Percentiles rank a stretch among this genome's conserved stretches.
phyloP scores from a whole-genome alignment of 2,888 invertebrate species.

The Callinectes sapidus region DNA sequence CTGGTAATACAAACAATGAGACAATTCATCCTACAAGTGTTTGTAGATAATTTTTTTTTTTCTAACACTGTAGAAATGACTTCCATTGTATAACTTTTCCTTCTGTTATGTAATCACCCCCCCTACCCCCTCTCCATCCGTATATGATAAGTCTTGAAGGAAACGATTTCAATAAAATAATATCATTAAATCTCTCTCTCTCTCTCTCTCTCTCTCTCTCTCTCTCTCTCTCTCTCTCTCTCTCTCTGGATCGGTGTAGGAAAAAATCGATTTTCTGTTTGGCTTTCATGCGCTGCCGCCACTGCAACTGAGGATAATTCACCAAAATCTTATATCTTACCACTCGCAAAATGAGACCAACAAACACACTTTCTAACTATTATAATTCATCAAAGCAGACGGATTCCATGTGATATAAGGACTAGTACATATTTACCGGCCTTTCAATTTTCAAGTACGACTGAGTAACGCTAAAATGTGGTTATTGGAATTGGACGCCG shows the following conservation, averaged over 20 bases:
- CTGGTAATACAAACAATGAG: too few relatives aligned
- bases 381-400: not conserved
- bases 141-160: too few relatives aligned
- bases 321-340: not conserved
- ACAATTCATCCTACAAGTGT: too few relatives aligned
- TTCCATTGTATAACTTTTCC: too few relatives aligned
- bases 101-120: too few relatives aligned
- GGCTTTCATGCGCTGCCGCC: not conserved
- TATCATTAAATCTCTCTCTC: not conserved
- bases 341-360: not conserved
- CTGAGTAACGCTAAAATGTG: not conserved
- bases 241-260: not conserved
- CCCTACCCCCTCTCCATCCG: too few relatives aligned
- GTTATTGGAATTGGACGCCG: constrained; percentile 35
- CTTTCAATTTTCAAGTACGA: not conserved
- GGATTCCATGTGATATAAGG: not conserved
- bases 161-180: too few relatives aligned
- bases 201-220: constrained; percentile 24
- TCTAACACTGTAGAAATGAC: too few relatives aligned
- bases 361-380: not conserved
- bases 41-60: too few relatives aligned
- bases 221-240: constrained; percentile 34
- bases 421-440: constrained; percentile 34
- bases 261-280: constrained; percentile 1
- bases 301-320: not conserved